These are phyloP conservation scores for Agraylea sexmaculata DNA, from an alignment of 1,140 invertebrate genomes.

Conservation along the genomic window DNA sequence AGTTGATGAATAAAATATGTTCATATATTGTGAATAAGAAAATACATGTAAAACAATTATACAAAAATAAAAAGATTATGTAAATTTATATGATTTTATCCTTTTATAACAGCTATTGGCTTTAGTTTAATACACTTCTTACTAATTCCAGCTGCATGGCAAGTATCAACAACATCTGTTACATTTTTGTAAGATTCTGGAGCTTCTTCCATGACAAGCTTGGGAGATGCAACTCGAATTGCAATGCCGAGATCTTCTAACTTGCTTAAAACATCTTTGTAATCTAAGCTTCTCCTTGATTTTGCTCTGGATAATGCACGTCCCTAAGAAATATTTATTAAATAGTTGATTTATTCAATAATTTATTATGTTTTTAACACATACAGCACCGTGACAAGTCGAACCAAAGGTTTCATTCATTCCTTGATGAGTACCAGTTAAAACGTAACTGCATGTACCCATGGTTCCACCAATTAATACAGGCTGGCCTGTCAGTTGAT, in stretches of 20 bases:
- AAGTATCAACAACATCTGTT: slow-evolving; percentile 98
- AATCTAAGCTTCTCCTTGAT: slow-evolving; percentile 91
- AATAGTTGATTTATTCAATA: neutral
- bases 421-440: slow-evolving; percentile 93
- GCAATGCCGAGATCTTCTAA: slow-evolving; percentile 88
- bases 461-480: slow-evolving; percentile 98
- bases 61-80: neutral
- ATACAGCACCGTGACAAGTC: slow-evolving; percentile 97
- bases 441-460: slow-evolving; percentile 98
- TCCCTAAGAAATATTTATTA: slow-evolving; percentile 49
- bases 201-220: slow-evolving; percentile 99
- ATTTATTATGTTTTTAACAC: slow-evolving; percentile 26
- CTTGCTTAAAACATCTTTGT: slow-evolving; percentile 78
- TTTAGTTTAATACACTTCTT: slow-evolving; percentile 95
- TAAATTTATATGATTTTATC: slow-evolving; percentile 41
- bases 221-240: slow-evolving; percentile 96
- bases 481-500: slow-evolving; percentile 95
- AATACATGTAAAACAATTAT: neutral
- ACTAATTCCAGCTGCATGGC: slow-evolving; percentile 93
- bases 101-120: slow-evolving; percentile 99
- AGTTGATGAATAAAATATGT: neutral
- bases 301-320: slow-evolving; percentile 94
- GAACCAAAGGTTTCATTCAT: slow-evolving; percentile 99
- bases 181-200: slow-evolving; percentile 99
- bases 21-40: neutral